These are phyloP conservation scores for Hapalemur alaotrensis DNA, from an alignment of 2,797 vertebrate genomes.

Conservation along the genomic window DNA sequence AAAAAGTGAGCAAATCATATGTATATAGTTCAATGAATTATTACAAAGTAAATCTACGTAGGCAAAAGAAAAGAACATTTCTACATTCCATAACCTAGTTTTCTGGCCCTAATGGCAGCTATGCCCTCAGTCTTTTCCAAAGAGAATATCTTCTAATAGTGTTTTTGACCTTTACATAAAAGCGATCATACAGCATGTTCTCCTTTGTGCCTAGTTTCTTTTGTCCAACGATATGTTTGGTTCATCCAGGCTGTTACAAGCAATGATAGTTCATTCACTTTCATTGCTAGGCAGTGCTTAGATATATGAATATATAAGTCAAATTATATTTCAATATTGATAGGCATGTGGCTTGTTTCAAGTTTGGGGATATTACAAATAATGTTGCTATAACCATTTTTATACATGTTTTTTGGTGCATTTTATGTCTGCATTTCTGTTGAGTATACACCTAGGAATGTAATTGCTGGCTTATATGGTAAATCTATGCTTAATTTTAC, in stretches of 20 bases:
- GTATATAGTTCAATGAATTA: neutral
- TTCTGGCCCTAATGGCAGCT: neutral
- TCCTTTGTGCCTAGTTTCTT: neutral
- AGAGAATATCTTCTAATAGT: neutral
- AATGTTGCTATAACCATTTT: neutral
- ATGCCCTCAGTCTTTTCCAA: neutral
- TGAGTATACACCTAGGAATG: neutral
- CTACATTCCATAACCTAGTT: neutral
- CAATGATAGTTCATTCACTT: neutral
- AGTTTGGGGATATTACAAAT: neutral
- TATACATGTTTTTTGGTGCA: neutral
- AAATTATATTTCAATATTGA: neutral
- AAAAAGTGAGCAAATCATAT: neutral
- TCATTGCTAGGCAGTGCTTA: neutral
- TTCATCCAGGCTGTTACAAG: neutral
- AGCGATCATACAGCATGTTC: neutral
- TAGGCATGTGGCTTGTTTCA: neutral
- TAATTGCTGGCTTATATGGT: neutral
- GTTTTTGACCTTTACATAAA: neutral
- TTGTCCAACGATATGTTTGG: neutral
- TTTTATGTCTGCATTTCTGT: neutral
- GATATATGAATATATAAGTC: neutral
- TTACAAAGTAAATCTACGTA: neutral
- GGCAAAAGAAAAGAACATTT: neutral
- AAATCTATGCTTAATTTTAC: conserved; percentile 20